These are phyloP conservation scores for Microctenopoma stevenorrisi DNA, from an alignment of 2,797 vertebrate genomes.

Conservation along the genomic window DNA sequence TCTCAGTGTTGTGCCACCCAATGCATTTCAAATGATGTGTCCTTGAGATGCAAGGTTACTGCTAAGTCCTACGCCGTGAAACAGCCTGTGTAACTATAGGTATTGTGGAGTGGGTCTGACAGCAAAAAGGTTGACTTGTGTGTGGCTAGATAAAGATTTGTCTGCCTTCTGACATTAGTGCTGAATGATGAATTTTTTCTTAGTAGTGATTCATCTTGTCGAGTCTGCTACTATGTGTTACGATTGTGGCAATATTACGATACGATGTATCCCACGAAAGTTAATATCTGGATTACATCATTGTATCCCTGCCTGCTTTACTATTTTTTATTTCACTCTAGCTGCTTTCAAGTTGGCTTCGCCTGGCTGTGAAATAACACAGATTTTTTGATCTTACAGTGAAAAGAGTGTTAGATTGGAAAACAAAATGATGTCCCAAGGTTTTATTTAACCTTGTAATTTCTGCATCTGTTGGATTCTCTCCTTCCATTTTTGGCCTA, in stretches of 20 bases:
- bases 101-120: constrained; percentile 55
- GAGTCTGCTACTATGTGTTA: constrained; percentile 4
- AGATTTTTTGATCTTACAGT: constrained; percentile 12
- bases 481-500: constrained; percentile 40
- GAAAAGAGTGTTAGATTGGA: constrained; percentile 16
- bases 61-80: constrained; percentile 48
- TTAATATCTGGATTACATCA: background rate
- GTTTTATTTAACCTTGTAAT: no score
- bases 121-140: constrained; percentile 57
- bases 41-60: constrained; percentile 82
- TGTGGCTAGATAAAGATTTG: constrained; percentile 35
- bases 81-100: constrained; percentile 49
- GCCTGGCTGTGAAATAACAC: constrained; percentile 1
- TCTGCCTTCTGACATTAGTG: constrained; percentile 45
- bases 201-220: constrained; percentile 46
- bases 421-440: constrained; percentile 19
- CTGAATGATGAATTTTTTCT: constrained; percentile 45
- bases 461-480: constrained; percentile 17
- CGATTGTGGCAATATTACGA: background rate
- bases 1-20: constrained; percentile 73
- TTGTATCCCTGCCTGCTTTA: background rate
- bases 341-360: constrained; percentile 13
- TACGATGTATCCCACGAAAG: background rate
- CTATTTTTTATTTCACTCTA: constrained; percentile 3
- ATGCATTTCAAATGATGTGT: constrained; percentile 84